Percentiles rank a stretch among this genome's conserved stretches.
phyloP scores from a whole-genome alignment of 2,113 vertebrate genomes.

The Upupa epops region DNA sequence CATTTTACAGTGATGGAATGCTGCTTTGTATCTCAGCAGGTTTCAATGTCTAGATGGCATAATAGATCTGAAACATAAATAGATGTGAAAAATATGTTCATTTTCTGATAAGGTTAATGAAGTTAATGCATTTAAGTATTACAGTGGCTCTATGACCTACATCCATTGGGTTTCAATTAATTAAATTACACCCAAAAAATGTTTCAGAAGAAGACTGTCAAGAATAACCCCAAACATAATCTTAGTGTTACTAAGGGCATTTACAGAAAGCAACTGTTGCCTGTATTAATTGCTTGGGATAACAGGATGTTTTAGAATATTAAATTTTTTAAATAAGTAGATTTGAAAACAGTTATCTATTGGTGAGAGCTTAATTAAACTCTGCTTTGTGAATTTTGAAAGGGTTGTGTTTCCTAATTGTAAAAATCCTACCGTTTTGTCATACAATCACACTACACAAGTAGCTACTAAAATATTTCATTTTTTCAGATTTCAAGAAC shows the following conservation, averaged over 20 bases:
- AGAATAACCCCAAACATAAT: neutral
- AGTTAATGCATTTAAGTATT: neutral
- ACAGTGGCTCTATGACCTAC: neutral
- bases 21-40: neutral
- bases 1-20: neutral
- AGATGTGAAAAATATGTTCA: neutral
- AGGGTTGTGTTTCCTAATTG: neutral
- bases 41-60: neutral
- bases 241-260: neutral
- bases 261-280: neutral
- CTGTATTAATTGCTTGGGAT: neutral
- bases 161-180: neutral
- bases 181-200: neutral
- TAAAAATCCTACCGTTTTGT: neutral
- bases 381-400: neutral
- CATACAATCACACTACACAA: neutral
- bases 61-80: neutral
- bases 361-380: neutral
- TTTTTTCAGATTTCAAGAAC: neutral
- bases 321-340: neutral
- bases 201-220: neutral
- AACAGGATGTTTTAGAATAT: neutral
- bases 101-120: neutral
- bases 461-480: neutral
- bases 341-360: neutral